Conservation (phyloP, 2,888 invertebrate species). For the Drosophila lutescens region DNA sequence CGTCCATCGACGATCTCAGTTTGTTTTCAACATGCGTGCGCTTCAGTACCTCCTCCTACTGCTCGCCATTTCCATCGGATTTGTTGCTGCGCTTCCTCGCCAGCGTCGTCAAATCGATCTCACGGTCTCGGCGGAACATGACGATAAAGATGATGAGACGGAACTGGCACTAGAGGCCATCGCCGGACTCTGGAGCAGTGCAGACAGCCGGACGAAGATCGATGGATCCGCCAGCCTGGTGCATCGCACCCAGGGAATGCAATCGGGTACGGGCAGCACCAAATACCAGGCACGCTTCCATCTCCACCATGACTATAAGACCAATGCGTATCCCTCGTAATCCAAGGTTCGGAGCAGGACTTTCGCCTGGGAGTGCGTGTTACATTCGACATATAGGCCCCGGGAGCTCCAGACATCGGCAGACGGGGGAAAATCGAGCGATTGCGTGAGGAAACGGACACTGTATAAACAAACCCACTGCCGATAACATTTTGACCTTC, state of each 20-base stretch:
- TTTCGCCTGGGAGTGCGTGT: slow-evolving; percentile 78
- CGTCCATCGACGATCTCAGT: slow-evolving; percentile 33
- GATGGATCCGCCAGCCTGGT: slow-evolving; percentile 82
- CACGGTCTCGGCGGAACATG: slow-evolving; percentile 82
- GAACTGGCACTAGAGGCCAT: slow-evolving; percentile 83
- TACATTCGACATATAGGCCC: slow-evolving; percentile 58
- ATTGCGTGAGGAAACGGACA: slow-evolving; percentile 27
- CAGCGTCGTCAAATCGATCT: slow-evolving; percentile 82
- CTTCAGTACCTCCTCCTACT: slow-evolving; percentile 52
- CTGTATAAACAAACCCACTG: slow-evolving; percentile 6
- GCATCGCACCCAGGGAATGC: slow-evolving; percentile 73
- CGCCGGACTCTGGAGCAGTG: slow-evolving; percentile 82
- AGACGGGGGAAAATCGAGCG: slow-evolving; percentile 11
- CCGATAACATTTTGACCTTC: slow-evolving; percentile 47
- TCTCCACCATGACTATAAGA: slow-evolving; percentile 82
- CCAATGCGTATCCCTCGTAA: slow-evolving; percentile 60
- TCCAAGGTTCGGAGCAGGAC: slow-evolving; percentile 71
- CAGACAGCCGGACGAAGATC: slow-evolving; percentile 81
- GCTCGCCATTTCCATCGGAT: slow-evolving; percentile 25
- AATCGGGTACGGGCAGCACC: slow-evolving; percentile 84
- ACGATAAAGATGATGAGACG: slow-evolving; percentile 81
- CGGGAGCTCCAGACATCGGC: slow-evolving; percentile 11
- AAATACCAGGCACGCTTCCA: slow-evolving; percentile 82
- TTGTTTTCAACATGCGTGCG: slow-evolving; percentile 53
- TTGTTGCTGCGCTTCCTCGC: slow-evolving; percentile 19